phyloP scores from a whole-genome alignment of 2,797 vertebrate genomes.

The Delichon dasypus region DNA sequence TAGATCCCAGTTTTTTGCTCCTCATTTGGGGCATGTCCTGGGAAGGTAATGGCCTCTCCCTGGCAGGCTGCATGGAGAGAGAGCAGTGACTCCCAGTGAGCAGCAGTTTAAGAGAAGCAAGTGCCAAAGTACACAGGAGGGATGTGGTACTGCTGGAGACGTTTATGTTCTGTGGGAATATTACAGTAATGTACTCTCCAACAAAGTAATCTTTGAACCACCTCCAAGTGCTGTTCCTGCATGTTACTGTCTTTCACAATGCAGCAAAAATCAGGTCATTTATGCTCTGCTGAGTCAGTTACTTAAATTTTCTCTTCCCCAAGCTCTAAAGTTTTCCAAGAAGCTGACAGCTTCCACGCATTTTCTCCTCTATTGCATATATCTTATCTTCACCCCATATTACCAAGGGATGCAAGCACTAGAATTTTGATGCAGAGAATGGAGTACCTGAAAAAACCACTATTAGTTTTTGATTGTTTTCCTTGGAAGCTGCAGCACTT shows the following conservation, averaged over 20 bases:
- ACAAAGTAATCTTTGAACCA: slow-evolving; percentile 45
- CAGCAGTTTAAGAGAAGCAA: neutral
- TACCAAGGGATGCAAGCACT: neutral
- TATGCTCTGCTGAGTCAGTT: slow-evolving; percentile 59
- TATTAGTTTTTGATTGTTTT: neutral
- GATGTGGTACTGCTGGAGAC: slow-evolving; percentile 1
- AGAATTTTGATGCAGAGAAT: neutral
- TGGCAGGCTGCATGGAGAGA: neutral
- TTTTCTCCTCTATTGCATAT: neutral
- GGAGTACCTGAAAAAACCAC: neutral
- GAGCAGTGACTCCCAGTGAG: slow-evolving; percentile 4
- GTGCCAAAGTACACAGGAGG: slow-evolving; percentile 25
- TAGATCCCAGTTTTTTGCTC: neutral
- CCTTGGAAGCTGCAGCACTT: neutral
- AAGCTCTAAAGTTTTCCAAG: neutral
- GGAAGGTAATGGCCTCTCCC: slow-evolving; percentile 18
- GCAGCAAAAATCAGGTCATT: slow-evolving; percentile 34
- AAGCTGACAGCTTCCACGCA: neutral
- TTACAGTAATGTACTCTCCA: neutral
- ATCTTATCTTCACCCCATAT: neutral
- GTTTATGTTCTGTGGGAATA: slow-evolving; percentile 30
- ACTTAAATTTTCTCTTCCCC: slow-evolving; percentile 36
- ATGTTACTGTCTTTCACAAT: slow-evolving; percentile 52
- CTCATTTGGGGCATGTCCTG: neutral
- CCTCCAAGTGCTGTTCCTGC: slow-evolving; percentile 56